Evolutionary conservation across 1,140 invertebrate genomes (phyloP), one percentile per base, ranked within the genome.

Genomic region (Diabrotica undecimpunctata): DNA sequence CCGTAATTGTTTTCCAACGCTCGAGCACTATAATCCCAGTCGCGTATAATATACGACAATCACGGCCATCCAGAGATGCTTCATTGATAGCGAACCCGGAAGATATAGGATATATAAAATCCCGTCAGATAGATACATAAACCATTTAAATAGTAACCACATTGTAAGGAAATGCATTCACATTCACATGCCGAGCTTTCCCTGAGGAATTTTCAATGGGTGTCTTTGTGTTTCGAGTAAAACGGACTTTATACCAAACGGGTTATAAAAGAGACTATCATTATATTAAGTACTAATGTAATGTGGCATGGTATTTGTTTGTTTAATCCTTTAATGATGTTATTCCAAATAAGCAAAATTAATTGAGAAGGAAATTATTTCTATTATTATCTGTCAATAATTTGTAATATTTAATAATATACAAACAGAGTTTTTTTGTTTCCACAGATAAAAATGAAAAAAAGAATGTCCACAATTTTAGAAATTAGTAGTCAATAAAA

Each of bases 61-160:
- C 51, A 25, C 54, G 54, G 54, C 14, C 25, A 55, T 46, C n/a
- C 12, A 25, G 13, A 59, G 39, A 59, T 59, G 37, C 13, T 37
- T 46, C 37, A 59, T 59, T 59, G 37, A 59, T 41, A 59, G 11
- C 8, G 41, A 46, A 59, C 57, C 57, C 57, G 57, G 57, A 59
- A 59, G 57, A 59, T 12, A 13, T 59, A 46, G 39, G 39, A 46
- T 41, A 59, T n/a, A 46, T 59, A 59, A 59, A 58, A 59, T n/a
- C 38, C 41, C 57, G 25, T 46, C 57, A 46, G 39, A 59, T 59
- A 39, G 57, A 46, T 10, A 59, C 41, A 59, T 59, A 59, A 59
- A 59, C 57, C 57, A 59, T 59, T 59, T 59, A 46, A 59, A 59
- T 59, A 41, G 57, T 59, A 46, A 59, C 12, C 13, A 46, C 41